These are phyloP conservation scores for Cassiopea andromeda DNA, from an alignment of 30 jellyfish, hydroid and myxozoan species.

Conservation along the genomic window DNA sequence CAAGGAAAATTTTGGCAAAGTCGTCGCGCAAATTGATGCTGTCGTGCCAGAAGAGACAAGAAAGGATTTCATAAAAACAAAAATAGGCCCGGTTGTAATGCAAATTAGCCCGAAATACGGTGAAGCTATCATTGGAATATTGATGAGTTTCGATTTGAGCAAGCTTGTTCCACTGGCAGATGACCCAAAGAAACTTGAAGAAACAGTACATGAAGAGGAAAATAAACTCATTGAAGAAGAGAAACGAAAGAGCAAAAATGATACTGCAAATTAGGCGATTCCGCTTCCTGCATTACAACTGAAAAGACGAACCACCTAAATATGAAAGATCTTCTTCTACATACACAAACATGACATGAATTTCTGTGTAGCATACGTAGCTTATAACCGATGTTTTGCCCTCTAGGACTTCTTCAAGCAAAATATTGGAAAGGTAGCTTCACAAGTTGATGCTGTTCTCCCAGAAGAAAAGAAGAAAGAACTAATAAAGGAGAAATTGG, in stretches of 20 bases:
- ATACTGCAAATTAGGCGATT: background rate
- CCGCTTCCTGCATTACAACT: background rate
- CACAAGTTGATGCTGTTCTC: constrained; percentile 73
- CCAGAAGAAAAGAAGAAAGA: constrained; percentile 73
- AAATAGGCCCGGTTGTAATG: constrained; percentile 75
- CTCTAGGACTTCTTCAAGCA: constrained; percentile 67
- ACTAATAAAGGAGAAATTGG: constrained; percentile 66
- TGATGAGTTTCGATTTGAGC: constrained; percentile 69
- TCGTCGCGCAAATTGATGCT: constrained; percentile 72
- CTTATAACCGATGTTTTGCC: background rate
- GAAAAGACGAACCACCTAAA: background rate
- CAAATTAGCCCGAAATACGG: constrained; percentile 69
- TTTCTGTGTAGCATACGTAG: background rate
- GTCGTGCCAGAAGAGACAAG: constrained; percentile 69
- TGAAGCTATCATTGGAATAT: constrained; percentile 45
- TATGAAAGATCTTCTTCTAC: no score
- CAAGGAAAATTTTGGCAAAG: constrained; percentile 68
- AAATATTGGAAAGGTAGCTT: constrained; percentile 66
- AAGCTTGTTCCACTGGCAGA: constrained; percentile 63
- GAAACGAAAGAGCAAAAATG: background rate
- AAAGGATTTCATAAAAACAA: constrained; percentile 63
- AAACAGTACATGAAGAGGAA: constrained; percentile 72
- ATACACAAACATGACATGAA: no score
- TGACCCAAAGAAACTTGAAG: constrained; percentile 64
- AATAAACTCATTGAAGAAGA: constrained; percentile 61